Conservation (phyloP, 1,140 invertebrate genomes). For the Mizuhopecten yessoensis region DNA sequence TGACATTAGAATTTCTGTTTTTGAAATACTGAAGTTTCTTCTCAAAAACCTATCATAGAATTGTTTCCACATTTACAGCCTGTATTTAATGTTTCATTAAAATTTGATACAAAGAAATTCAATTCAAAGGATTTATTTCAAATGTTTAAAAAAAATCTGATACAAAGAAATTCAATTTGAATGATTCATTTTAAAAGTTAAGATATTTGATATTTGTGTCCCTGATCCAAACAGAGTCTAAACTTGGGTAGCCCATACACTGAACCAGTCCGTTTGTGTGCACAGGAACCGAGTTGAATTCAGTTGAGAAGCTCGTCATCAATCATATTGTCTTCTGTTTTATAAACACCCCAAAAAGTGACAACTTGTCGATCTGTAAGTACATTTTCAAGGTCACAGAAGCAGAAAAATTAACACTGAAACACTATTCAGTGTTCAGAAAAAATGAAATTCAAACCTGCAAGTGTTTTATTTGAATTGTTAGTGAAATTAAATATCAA, state of each 20-base stretch:
- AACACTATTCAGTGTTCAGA: not conserved
- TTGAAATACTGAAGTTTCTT: not conserved
- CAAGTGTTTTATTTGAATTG: conserved; percentile 25
- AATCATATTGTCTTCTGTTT: not conserved
- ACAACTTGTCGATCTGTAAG: not conserved
- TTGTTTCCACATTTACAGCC: not conserved
- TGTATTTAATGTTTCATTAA: not conserved
- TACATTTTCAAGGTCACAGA: not conserved
- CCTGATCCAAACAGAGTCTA: no score
- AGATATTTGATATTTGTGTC: not conserved
- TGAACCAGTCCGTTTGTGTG: not conserved
- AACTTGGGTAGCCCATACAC: no score
- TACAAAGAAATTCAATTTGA: not conserved
- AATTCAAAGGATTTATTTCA: not conserved
- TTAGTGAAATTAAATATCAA: conserved; percentile 33
- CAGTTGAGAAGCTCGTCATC: not conserved
- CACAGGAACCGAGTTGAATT: not conserved
- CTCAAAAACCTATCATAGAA: not conserved
- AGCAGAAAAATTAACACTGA: conserved; percentile 32
- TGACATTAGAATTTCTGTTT: not conserved
- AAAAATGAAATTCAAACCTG: not conserved
- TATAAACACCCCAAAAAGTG: not conserved
- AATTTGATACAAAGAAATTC: not conserved
- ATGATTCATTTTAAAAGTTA: not conserved
- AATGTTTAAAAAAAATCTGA: not conserved